A percentile compares a stretch with the other conserved stretches of the same genome.
Evolutionary conservation across 2,113 vertebrate species (phyloP).

Genomic region (Microtus oregoni): DNA sequence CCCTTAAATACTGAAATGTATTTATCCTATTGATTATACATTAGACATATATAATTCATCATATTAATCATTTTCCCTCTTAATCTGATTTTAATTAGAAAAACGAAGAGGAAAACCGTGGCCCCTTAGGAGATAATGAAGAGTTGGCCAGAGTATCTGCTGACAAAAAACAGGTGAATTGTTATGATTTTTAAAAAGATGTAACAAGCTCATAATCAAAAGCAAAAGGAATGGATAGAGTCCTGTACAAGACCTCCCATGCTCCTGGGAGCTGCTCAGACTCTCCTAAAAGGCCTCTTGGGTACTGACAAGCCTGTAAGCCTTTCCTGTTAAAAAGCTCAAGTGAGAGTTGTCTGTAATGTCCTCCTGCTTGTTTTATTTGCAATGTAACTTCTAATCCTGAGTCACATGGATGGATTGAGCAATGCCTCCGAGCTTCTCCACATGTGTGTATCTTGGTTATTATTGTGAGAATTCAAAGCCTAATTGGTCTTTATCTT

Average conservation of each 20-base stretch:
- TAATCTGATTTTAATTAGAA: slow-evolving; percentile 74
- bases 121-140: slow-evolving; percentile 67
- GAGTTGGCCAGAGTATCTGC: slow-evolving; percentile 43
- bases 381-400: slow-evolving; percentile 25
- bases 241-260: not conserved
- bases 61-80: slow-evolving; percentile 24
- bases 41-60: slow-evolving; percentile 27
- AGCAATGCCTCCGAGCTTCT: not conserved
- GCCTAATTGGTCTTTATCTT: not conserved
- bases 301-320: not conserved
- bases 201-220: not conserved
- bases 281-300: not conserved
- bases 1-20: slow-evolving; percentile 38
- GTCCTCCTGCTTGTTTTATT: not conserved
- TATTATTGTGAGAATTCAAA: not conserved
- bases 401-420: not conserved
- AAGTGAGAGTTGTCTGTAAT: slow-evolving; percentile 14
- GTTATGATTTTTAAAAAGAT: not conserved
- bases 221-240: slow-evolving; percentile 6
- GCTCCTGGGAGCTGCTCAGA: slow-evolving; percentile 10
- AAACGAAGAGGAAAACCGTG: slow-evolving; percentile 71
- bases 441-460: not conserved
- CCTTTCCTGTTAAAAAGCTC: not conserved
- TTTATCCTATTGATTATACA: slow-evolving; percentile 29
- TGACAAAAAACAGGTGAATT: slow-evolving; percentile 78